Conservation (phyloP, 2,888 invertebrate species). For the Hypsopygia costalis region DNA sequence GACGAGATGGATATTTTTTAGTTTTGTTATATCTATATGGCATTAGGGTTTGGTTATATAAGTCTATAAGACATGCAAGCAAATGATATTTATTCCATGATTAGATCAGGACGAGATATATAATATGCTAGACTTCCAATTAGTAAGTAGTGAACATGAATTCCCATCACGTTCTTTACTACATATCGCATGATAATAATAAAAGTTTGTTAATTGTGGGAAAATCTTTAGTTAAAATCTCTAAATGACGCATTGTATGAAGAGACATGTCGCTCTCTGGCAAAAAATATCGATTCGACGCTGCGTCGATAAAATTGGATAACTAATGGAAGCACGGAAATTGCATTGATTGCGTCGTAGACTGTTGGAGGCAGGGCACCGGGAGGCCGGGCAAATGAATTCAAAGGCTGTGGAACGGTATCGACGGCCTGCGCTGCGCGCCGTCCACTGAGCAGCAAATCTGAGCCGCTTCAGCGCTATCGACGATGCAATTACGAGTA, state of each 20-base stretch:
- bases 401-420: conserved; percentile 21
- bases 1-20: too few relatives aligned
- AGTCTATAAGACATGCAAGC: too few relatives aligned
- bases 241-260: too few relatives aligned
- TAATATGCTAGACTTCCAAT: too few relatives aligned
- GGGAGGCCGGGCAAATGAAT: conserved; percentile 27
- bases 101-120: too few relatives aligned
- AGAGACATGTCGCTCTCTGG: too few relatives aligned
- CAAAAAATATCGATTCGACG: conserved; percentile 8
- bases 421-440: conserved; percentile 18
- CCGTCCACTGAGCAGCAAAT: conserved; percentile 11
- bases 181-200: too few relatives aligned
- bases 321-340: conserved; percentile 54
- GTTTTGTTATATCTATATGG: too few relatives aligned
- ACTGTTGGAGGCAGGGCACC: conserved; percentile 29
- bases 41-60: too few relatives aligned
- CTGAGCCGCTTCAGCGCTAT: conserved; percentile 31
- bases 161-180: too few relatives aligned
- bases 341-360: conserved; percentile 62
- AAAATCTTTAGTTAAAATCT: not conserved
- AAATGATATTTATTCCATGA: too few relatives aligned
- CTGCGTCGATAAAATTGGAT: conserved; percentile 29
- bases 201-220: not conserved
- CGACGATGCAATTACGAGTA: conserved; percentile 48
- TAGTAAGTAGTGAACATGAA: too few relatives aligned